A percentile compares a stretch with the other conserved stretches of the same genome.
These are phyloP conservation scores for Horisme vitalbata DNA, from an alignment of 2,888 invertebrate genomes.

Conservation along the genomic window DNA sequence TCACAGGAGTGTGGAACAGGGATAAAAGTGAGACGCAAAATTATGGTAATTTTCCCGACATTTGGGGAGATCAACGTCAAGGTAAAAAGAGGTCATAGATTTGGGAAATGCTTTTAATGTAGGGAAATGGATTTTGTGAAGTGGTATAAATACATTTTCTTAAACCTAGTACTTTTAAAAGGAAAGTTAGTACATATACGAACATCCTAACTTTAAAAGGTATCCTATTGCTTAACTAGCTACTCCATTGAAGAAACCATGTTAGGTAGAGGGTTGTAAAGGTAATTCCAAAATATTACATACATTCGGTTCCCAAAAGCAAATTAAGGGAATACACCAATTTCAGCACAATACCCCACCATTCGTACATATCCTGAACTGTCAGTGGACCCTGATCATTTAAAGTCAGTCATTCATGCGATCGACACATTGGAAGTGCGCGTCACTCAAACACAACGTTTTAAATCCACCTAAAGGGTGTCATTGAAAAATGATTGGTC, in stretches of 20 bases:
- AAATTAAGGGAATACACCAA: constrained; percentile 9
- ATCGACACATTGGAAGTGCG: constrained; percentile 65
- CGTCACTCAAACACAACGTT: constrained; percentile 57
- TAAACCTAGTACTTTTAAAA: too few relatives aligned
- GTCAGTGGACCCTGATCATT: constrained; percentile 54
- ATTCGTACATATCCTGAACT: constrained; percentile 24
- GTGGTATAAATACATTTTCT: too few relatives aligned
- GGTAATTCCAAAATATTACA: neutral
- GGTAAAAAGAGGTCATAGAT: neutral
- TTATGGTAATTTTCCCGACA: constrained; percentile 28
- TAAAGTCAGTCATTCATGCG: constrained; percentile 53
- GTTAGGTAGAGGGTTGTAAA: too few relatives aligned
- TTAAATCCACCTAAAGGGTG: constrained; percentile 57
- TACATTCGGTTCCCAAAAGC: too few relatives aligned
- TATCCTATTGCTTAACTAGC: neutral
- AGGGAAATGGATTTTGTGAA: too few relatives aligned
- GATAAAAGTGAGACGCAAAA: constrained; percentile 27
- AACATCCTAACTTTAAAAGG: too few relatives aligned
- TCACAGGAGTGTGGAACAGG: constrained; percentile 17
- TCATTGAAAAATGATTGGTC: constrained; percentile 68
- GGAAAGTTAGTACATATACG: too few relatives aligned
- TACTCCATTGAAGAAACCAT: too few relatives aligned
- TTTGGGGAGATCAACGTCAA: constrained; percentile 11
- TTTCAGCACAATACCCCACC: constrained; percentile 6
- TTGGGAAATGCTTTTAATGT: constrained; percentile 2